These are phyloP conservation scores for Cyanocitta stelleri DNA, from an alignment of 2,113 vertebrate genomes.

Conservation along the genomic window DNA sequence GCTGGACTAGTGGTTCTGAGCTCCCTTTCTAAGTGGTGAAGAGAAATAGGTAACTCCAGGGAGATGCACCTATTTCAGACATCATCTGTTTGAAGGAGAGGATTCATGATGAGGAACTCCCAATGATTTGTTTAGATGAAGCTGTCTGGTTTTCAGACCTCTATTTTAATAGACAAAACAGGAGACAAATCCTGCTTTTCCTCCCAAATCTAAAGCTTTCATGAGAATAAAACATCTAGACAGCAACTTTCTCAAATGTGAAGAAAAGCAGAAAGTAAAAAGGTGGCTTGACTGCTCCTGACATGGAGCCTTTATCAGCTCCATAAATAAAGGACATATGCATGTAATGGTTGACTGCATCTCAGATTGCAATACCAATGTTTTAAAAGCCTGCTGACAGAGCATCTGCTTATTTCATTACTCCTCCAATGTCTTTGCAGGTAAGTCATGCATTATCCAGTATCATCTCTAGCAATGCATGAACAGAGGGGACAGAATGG, in stretches of 20 bases:
- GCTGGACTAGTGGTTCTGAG: background rate
- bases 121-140: background rate
- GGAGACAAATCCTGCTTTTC: background rate
- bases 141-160: background rate
- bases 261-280: background rate
- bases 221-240: background rate
- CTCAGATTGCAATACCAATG: conserved; percentile 49
- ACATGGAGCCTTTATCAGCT: background rate
- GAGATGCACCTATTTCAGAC: background rate
- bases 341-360: conserved; percentile 27
- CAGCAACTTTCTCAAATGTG: background rate
- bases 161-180: background rate
- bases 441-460: conserved; percentile 24
- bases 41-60: background rate
- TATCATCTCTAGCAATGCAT: background rate
- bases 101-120: background rate
- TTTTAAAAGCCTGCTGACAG: conserved; percentile 53
- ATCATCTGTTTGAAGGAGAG: background rate
- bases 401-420: conserved; percentile 58
- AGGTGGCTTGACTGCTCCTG: background rate
- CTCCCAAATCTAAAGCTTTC: background rate
- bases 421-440: conserved; percentile 19
- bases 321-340: conserved; percentile 46
- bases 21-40: background rate
- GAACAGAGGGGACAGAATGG: background rate